phyloP scores from a whole-genome alignment of 2,113 vertebrate genomes.

The Myrmophylax atrothorax region DNA sequence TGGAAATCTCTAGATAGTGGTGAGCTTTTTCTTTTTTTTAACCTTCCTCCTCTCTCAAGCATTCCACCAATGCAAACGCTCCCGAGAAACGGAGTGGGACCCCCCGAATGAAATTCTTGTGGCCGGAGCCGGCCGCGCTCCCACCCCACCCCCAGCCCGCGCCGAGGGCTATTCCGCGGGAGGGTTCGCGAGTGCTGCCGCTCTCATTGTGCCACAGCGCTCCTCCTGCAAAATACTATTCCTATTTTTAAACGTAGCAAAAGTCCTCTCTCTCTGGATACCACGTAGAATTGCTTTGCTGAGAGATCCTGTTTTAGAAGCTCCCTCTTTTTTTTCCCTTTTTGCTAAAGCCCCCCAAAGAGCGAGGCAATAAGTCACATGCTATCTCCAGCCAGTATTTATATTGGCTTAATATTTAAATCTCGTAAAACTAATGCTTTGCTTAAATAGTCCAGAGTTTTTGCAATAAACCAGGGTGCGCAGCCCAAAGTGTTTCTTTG shows the following conservation, averaged over 20 bases:
- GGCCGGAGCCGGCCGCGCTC: background rate
- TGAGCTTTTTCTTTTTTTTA: background rate
- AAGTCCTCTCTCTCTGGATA: background rate
- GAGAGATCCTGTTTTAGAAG: background rate
- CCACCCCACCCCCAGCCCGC: background rate
- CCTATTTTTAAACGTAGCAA: background rate
- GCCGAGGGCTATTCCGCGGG: background rate
- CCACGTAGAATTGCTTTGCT: background rate
- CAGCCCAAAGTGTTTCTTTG: conserved; percentile 55
- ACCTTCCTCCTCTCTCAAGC: background rate
- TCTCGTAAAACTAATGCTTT: conserved; percentile 53
- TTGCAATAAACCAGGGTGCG: conserved; percentile 59
- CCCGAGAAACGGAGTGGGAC: background rate
- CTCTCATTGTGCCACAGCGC: background rate
- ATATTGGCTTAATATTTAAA: conserved; percentile 59
- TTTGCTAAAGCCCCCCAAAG: background rate
- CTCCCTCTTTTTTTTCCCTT: background rate
- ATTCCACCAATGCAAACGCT: background rate
- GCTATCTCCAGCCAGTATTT: conserved; percentile 47
- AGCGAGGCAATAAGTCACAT: conserved; percentile 33
- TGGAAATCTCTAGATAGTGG: background rate
- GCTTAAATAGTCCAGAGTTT: conserved; percentile 48
- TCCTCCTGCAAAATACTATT: background rate
- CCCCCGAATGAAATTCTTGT: background rate
- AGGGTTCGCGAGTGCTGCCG: background rate